Evolutionary conservation across 2,888 invertebrate species (phyloP).

Genomic region (Macrosiphum euphorbiae): DNA sequence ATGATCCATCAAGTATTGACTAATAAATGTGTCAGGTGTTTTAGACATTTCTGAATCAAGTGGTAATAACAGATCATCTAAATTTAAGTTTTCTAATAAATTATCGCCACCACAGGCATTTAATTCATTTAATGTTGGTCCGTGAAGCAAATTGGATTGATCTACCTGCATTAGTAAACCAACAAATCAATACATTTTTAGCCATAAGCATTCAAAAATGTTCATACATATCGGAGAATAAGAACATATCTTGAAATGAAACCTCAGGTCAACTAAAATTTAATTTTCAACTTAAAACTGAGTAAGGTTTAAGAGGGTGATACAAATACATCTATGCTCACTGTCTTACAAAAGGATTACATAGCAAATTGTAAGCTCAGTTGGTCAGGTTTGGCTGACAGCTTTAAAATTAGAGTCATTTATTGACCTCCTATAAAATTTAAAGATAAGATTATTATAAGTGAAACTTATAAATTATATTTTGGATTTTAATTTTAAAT

Average conservation of each 20-base stretch:
- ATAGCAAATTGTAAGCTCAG: no score
- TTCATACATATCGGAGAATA: neutral
- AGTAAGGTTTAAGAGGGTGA: neutral
- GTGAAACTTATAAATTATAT: no score
- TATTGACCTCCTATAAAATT: no score
- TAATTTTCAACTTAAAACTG: neutral
- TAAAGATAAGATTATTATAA: no score
- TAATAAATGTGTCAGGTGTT: slow-evolving; percentile 51
- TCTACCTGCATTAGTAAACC: slow-evolving; percentile 82
- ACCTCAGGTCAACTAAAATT: neutral
- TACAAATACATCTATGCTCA: no score
- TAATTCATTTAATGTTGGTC: slow-evolving; percentile 81
- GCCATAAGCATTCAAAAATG: neutral
- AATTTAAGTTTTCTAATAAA: slow-evolving; percentile 85
- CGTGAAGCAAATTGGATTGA: slow-evolving; percentile 84
- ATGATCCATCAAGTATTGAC: slow-evolving; percentile 55
- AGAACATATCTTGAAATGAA: neutral
- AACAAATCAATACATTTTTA: neutral
- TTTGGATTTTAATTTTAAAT: no score
- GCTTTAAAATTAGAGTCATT: no score
- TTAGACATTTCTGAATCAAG: slow-evolving; percentile 72
- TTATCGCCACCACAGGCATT: slow-evolving; percentile 77
- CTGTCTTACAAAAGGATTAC: no score
- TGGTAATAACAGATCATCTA: slow-evolving; percentile 85
- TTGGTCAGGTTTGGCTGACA: no score